Base-by-base conservation (phyloP, 1,140 invertebrate species). In the Lepidurus arcticus region DNA sequence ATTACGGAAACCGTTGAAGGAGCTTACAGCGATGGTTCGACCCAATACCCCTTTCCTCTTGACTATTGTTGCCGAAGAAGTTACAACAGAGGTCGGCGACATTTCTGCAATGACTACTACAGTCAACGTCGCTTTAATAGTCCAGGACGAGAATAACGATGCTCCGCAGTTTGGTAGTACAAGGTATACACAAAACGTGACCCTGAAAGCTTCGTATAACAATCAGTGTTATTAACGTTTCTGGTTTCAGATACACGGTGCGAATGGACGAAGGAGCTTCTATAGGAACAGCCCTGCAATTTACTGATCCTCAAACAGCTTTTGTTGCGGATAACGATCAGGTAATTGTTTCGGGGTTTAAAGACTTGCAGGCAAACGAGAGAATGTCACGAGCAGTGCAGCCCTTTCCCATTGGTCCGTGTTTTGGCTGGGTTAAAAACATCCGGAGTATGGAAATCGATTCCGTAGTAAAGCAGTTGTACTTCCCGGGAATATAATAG, bases 21-120 rank as follows among this genome's bases (percentile, higher is more conserved):
- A 94, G 81, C 88, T 95, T 80, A 89, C 90, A 45, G 88, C 91
- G 77, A 92, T 94, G 81, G 91, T 91, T 26, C 90, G 92, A 82
- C 88, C 90, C 16, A 90, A 91, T 65, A 89, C 92, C 78, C 93
- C 93, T 11, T 90, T 95, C 73, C 86, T 94, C 45, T 86, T 95
- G 47, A 93, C 90, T 5, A 90, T 95, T 26, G 89, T 94, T 42
- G 94, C 94, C 13, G 93, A 94, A 83, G 94, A 95, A 85, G 90
- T 95, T 78, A 84, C 79, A 21, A 73, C 78, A 45, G 73, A 86
- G 84, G 90, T 82, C 80, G 80, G 89, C 81, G 86, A 87, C 80
- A 89, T 80, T 73, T 79, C 78, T 7, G 79, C 80, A 21, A 65
- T 65, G 53, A 77, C 80, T 2, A 79, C 82, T 26, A 76, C 78